These are phyloP conservation scores for Yoshiicerus persimilis DNA, from an alignment of 1,140 invertebrate species.

Conservation along the genomic window DNA sequence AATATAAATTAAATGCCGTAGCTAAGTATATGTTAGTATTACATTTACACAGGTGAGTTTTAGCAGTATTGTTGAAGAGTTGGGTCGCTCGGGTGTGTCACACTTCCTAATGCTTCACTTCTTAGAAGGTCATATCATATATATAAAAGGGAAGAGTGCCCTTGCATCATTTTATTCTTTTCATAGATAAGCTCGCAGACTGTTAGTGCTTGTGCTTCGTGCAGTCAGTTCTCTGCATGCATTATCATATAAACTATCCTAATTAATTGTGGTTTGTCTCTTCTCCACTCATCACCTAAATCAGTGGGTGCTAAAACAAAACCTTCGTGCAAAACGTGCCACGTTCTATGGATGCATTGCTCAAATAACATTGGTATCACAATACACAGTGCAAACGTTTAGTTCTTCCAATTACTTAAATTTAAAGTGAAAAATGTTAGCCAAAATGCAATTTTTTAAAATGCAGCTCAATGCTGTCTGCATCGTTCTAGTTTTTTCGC, in stretches of 20 bases:
- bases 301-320: background rate
- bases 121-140: background rate
- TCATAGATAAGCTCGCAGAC: background rate
- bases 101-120: constrained; percentile 35
- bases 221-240: background rate
- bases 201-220: background rate
- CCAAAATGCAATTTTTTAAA: background rate
- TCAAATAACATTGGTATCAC: background rate
- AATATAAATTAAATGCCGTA: background rate
- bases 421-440: background rate
- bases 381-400: background rate
- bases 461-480: background rate
- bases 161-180: constrained; percentile 29
- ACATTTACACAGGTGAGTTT: background rate
- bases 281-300: background rate
- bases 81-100: constrained; percentile 31
- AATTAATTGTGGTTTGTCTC: background rate
- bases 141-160: constrained; percentile 18
- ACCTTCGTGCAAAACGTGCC: background rate
- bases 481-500: background rate
- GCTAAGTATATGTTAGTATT: background rate
- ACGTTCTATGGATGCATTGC: background rate
- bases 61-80: background rate
- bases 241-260: background rate
- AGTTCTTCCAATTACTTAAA: background rate